A percentile compares a stretch with the other conserved stretches of the same genome.
These are phyloP conservation scores for Tetheella fluctuosa DNA, from an alignment of 2,888 invertebrate genomes.

Conservation along the genomic window DNA sequence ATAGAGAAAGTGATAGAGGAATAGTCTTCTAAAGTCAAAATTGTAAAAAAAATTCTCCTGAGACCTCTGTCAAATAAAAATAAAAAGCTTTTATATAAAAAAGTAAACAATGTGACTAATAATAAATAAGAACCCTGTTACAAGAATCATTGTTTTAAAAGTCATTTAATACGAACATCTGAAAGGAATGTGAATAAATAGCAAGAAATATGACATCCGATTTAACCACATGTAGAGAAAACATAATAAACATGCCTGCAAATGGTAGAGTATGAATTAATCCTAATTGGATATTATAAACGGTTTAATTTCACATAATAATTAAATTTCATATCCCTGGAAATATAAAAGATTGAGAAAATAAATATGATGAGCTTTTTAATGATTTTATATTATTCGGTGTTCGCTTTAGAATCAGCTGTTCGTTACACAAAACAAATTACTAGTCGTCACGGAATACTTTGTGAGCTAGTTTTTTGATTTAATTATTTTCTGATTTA, in stretches of 20 bases:
- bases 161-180: neutral
- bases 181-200: conserved; percentile 4
- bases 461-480: neutral
- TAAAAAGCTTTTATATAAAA: neutral
- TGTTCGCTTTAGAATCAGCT: neutral
- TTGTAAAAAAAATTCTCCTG: neutral
- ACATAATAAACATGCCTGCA: neutral
- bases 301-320: neutral
- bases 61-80: neutral
- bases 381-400: conserved; percentile 2
- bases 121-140: neutral
- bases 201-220: neutral
- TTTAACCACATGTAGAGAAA: conserved; percentile 4
- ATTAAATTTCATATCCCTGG: neutral
- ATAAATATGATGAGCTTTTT: neutral
- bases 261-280: neutral
- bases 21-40: neutral
- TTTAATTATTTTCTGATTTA: neutral
- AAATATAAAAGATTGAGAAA: neutral
- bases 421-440: neutral
- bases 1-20: too few relatives aligned
- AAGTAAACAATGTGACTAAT: neutral
- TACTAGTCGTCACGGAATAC: neutral
- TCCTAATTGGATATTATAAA: neutral
- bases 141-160: neutral